Conservation (phyloP, 2,797 vertebrate genomes). For the Phoebastria nigripes region DNA sequence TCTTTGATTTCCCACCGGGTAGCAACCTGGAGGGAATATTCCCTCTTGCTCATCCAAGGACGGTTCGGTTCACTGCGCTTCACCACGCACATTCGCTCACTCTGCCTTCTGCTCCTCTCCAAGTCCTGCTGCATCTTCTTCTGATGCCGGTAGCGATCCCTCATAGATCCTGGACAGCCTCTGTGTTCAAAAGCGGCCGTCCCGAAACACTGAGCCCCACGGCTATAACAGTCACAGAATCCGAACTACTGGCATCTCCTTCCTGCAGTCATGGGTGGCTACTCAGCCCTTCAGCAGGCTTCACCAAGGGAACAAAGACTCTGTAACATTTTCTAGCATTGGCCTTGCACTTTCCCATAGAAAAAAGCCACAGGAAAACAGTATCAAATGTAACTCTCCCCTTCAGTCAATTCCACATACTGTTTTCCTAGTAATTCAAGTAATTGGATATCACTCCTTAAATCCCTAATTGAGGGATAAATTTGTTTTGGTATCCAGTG, state of each 20-base stretch:
- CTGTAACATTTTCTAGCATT: neutral
- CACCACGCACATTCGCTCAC: neutral
- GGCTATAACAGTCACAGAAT: neutral
- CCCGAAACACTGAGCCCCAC: neutral
- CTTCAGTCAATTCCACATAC: neutral
- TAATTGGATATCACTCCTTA: neutral
- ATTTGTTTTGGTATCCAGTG: neutral
- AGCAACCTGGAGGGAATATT: neutral
- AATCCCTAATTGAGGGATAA: neutral
- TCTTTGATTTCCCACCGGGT: conserved; percentile 11
- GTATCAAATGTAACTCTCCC: neutral
- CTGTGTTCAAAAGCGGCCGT: neutral
- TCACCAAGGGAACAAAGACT: neutral
- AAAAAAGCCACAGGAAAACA: neutral
- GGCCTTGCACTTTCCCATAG: neutral
- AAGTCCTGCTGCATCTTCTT: neutral
- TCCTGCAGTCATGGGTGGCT: neutral
- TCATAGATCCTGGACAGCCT: neutral
- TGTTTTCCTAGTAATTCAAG: neutral
- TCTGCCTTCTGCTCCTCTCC: neutral
- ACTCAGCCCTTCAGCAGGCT: neutral
- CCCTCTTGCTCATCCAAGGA: neutral
- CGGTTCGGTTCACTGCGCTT: neutral
- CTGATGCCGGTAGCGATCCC: neutral
- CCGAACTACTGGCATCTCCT: neutral